These are phyloP conservation scores for Clarias macrocephalus DNA, from an alignment of 2,113 vertebrate genomes.

Conservation along the genomic window DNA sequence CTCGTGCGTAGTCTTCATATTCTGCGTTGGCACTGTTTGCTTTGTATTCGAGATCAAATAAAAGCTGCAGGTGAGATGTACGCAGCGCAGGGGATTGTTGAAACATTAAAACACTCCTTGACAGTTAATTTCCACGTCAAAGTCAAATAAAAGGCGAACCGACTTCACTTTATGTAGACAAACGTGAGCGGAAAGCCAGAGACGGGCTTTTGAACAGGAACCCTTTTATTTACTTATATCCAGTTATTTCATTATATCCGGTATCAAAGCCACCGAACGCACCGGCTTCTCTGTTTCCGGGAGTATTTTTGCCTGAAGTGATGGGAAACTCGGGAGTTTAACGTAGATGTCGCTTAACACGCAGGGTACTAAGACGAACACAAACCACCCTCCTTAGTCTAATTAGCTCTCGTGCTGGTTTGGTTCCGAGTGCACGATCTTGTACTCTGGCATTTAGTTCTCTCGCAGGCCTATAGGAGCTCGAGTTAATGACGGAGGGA, in stretches of 20 bases:
- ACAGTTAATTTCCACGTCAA: conserved; percentile 66
- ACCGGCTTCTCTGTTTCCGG: not conserved
- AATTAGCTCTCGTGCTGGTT: conserved; percentile 45
- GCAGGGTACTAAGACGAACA: conserved; percentile 48
- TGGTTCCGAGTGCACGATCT: conserved; percentile 28
- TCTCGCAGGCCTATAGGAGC: conserved; percentile 3
- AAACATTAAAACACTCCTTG: conserved; percentile 63
- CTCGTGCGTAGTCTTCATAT: not conserved
- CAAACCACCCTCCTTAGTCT: conserved; percentile 43
- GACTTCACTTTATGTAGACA: conserved; percentile 38
- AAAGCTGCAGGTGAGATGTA: not conserved
- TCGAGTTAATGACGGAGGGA: conserved; percentile 13
- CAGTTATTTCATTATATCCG: conserved; percentile 36
- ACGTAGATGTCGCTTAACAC: conserved; percentile 22
- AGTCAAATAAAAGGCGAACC: conserved; percentile 76
- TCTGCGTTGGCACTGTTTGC: conserved; percentile 51
- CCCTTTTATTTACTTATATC: conserved; percentile 7
- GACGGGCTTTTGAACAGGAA: conserved; percentile 38
- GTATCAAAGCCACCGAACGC: conserved; percentile 30
- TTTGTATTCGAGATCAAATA: not conserved
- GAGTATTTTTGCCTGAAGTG: conserved; percentile 1
- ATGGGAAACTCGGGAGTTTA: conserved; percentile 4
- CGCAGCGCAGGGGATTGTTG: conserved; percentile 57
- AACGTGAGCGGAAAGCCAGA: conserved; percentile 45
- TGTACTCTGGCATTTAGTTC: not conserved